Evolutionary conservation across 2,113 vertebrate species (phyloP).

Genomic region (Urocolius indicus): DNA sequence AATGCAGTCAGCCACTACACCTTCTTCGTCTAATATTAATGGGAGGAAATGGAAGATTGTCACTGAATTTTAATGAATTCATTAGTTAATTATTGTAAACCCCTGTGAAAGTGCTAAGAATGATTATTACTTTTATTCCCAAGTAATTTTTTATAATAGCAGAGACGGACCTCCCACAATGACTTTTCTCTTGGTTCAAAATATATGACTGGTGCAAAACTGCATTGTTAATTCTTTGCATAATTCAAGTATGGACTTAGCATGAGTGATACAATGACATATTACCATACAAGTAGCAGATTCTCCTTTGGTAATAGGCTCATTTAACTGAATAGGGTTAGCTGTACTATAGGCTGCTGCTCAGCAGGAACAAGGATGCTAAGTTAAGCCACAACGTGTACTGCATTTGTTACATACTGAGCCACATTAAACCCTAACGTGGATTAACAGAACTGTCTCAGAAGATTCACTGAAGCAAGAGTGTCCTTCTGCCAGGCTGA

Average conservation of each 20-base stretch:
- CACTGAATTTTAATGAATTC: slow-evolving; percentile 48
- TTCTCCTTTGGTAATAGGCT: background rate
- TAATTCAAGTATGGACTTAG: background rate
- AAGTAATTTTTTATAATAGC: background rate
- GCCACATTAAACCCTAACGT: background rate
- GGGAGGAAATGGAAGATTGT: slow-evolving; percentile 11
- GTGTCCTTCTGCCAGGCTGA: background rate
- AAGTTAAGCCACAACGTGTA: background rate
- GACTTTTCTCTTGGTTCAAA: background rate
- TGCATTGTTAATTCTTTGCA: background rate
- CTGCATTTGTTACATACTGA: background rate
- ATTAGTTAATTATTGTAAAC: slow-evolving; percentile 48
- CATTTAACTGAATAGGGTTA: background rate
- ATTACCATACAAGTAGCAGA: background rate
- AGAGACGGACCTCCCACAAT: background rate
- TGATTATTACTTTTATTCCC: slow-evolving; percentile 26
- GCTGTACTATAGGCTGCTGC: background rate
- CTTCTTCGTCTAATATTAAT: slow-evolving; percentile 12
- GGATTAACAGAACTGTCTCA: background rate
- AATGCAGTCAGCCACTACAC: background rate
- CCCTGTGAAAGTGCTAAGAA: background rate
- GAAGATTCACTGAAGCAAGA: background rate
- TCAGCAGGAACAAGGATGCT: background rate
- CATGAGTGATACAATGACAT: background rate
- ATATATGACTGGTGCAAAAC: background rate